Conservation (phyloP, 2,113 vertebrate species). For the Myotis yumanensis region DNA sequence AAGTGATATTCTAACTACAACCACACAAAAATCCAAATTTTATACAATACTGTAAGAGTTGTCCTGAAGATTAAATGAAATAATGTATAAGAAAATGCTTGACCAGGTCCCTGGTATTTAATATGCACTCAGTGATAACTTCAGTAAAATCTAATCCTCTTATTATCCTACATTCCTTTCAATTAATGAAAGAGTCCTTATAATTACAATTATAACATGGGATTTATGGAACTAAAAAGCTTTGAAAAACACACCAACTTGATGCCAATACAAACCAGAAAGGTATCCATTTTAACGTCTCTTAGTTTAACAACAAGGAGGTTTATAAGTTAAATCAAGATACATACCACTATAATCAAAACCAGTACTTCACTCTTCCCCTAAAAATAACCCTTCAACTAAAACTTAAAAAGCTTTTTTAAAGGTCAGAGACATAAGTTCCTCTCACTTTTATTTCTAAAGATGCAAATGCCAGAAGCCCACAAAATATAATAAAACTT, state of each 20-base stretch:
- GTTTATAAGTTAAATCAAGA: conserved; percentile 33
- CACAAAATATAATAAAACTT: conserved; percentile 39
- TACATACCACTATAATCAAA: conserved; percentile 33
- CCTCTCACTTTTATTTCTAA: conserved; percentile 34
- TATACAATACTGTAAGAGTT: conserved; percentile 24
- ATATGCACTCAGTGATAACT: not conserved
- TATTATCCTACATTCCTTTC: conserved; percentile 32
- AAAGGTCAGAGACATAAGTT: conserved; percentile 5
- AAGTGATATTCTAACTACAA: conserved; percentile 40
- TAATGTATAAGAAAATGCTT: conserved; percentile 4
- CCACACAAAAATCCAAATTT: conserved; percentile 55
- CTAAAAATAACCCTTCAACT: not conserved
- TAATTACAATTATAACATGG: not conserved
- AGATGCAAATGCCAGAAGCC: conserved; percentile 46
- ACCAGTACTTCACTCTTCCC: conserved; percentile 33
- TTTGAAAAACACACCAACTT: conserved; percentile 32
- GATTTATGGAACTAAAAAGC: conserved; percentile 35
- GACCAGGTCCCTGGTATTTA: not conserved
- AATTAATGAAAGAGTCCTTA: conserved; percentile 34
- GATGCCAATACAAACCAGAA: conserved; percentile 48
- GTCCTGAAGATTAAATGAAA: conserved; percentile 38
- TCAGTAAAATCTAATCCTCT: conserved; percentile 7
- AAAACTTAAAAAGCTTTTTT: not conserved
- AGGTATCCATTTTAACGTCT: conserved; percentile 3
- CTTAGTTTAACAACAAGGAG: conserved; percentile 35